Evolutionary conservation across 2,797 vertebrate species (phyloP).

Genomic region (Poecile montanus): DNA sequence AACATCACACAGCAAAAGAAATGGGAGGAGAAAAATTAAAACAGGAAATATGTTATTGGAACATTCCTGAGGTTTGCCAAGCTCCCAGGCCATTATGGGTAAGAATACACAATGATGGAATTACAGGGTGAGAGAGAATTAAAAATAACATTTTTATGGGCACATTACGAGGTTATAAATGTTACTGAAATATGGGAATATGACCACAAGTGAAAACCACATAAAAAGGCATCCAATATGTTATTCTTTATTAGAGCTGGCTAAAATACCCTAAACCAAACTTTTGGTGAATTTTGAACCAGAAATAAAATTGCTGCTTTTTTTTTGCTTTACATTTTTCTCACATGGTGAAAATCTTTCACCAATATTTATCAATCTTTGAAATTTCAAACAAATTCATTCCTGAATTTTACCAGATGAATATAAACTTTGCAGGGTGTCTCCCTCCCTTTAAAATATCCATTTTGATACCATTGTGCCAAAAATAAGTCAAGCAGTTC

Average conservation of each 20-base stretch:
- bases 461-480: neutral
- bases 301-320: neutral
- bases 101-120: neutral
- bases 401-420: neutral
- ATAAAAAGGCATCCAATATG: neutral
- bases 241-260: constrained; percentile 39
- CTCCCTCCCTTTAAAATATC: neutral
- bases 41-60: neutral
- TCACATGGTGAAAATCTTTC: neutral
- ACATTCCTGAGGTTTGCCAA: constrained; percentile 31
- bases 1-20: neutral
- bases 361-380: neutral
- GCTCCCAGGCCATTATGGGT: neutral
- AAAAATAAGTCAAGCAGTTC: neutral
- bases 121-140: constrained; percentile 1
- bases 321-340: neutral
- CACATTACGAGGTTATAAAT: neutral
- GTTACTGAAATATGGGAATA: constrained; percentile 18
- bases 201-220: constrained; percentile 19
- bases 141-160: constrained; percentile 19
- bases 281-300: neutral
- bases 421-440: neutral
- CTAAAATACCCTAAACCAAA: neutral
- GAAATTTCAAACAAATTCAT: neutral
- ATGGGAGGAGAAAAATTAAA: constrained; percentile 40